A percentile compares a stretch with the other conserved stretches of the same genome.
Evolutionary conservation across 1,140 invertebrate genomes (phyloP).

Genomic region (Oreohelix idahoensis): DNA sequence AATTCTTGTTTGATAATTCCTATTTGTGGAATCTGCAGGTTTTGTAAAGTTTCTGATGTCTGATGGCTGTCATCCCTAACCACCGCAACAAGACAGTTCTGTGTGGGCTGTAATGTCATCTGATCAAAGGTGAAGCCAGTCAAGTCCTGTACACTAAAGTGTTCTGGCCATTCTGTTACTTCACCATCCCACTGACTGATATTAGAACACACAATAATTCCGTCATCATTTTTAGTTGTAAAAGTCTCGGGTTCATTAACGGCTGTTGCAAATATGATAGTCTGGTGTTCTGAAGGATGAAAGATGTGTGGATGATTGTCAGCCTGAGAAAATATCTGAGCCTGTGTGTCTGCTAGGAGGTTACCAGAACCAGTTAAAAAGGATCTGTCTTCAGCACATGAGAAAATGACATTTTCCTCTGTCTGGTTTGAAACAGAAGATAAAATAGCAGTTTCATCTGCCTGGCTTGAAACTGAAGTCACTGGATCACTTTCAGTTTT

Average conservation of each 20-base stretch:
- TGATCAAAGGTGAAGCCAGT: conserved; percentile 5
- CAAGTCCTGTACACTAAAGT: neutral
- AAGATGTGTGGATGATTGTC: neutral
- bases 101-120: neutral
- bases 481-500: neutral
- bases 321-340: neutral
- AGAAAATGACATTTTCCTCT: neutral
- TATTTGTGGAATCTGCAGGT: neutral
- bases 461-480: neutral
- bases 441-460: too few relatives aligned
- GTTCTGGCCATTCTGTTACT: neutral
- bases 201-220: neutral
- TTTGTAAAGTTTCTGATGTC: neutral
- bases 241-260: neutral
- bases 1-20: conserved; percentile 10
- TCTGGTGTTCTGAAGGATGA: neutral
- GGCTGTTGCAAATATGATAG: neutral
- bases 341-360: neutral
- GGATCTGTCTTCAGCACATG: neutral
- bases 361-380: neutral
- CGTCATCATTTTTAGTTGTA: neutral
- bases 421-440: too few relatives aligned
- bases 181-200: neutral
- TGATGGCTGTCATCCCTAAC: neutral
- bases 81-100: conserved; percentile 3